phyloP scores from a whole-genome alignment of 2,113 vertebrate genomes.

The Bujurquina vittata region DNA sequence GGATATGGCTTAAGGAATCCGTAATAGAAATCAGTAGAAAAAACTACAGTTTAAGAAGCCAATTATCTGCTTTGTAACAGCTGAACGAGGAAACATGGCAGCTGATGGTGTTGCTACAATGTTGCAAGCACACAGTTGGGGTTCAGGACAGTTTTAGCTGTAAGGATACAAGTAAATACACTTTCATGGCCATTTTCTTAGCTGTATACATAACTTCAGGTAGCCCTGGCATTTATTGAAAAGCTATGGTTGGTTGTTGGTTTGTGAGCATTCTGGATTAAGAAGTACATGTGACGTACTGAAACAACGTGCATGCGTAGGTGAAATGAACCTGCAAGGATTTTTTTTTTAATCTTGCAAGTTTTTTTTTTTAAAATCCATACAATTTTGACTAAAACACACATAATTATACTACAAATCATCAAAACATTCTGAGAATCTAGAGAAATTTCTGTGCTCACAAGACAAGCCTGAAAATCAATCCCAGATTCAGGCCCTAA shows the following conservation, averaged over 20 bases:
- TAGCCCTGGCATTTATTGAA: too few species aligned
- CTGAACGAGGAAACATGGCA: not conserved
- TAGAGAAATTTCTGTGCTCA: not conserved
- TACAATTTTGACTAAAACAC: too few species aligned
- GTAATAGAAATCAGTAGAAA: not conserved
- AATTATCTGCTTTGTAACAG: not conserved
- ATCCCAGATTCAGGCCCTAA: not conserved
- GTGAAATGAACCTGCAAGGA: not conserved
- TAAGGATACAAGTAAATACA: not conserved
- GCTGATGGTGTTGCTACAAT: not conserved
- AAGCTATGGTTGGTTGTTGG: too few species aligned
- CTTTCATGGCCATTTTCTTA: not conserved
- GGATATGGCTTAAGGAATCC: rapidly evolving
- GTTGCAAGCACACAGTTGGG: not conserved
- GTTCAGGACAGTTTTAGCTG: not conserved
- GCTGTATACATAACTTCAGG: not conserved
- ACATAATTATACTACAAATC: too few species aligned
- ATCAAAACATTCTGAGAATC: not conserved
- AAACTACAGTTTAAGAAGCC: not conserved
- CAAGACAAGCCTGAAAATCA: not conserved
- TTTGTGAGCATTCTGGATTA: too few species aligned
- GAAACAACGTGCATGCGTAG: not conserved
- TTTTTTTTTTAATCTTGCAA: not conserved
- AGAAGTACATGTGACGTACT: too few species aligned
- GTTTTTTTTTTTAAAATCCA: too few species aligned